These are phyloP conservation scores for Lagria hirta DNA, from an alignment of 2,888 invertebrate species.

Conservation along the genomic window DNA sequence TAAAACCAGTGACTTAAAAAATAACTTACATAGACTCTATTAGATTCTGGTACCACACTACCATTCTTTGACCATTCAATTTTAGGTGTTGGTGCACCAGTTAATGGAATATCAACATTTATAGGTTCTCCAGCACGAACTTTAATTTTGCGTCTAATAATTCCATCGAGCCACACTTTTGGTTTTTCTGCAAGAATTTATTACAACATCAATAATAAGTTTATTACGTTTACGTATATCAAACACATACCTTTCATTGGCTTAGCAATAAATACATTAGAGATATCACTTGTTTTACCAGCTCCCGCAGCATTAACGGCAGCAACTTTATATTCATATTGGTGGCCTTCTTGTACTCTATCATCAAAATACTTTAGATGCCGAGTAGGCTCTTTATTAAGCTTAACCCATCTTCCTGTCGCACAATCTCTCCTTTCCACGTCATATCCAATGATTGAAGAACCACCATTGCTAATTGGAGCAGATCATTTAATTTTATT, in stretches of 20 bases:
- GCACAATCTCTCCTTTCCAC: conserved; percentile 94
- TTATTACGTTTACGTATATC: conserved; percentile 6
- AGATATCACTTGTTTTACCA: conserved; percentile 87
- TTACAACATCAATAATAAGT: conserved; percentile 10
- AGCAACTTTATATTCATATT: conserved; percentile 94
- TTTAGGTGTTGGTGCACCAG: conserved; percentile 93
- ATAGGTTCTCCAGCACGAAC: conserved; percentile 90
- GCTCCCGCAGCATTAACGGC: conserved; percentile 95
- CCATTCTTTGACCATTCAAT: conserved; percentile 91
- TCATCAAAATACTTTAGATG: conserved; percentile 80
- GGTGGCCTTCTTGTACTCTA: conserved; percentile 92
- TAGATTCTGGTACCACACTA: conserved; percentile 68
- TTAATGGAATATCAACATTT: conserved; percentile 90
- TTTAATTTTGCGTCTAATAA: conserved; percentile 86
- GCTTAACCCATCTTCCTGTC: conserved; percentile 96
- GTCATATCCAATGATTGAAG: conserved; percentile 91
- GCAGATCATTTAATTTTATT: conserved; percentile 90
- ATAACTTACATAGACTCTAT: conserved; percentile 66
- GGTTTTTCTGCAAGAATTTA: conserved; percentile 72
- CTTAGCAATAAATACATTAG: conserved; percentile 83
- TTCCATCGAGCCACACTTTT: conserved; percentile 89
- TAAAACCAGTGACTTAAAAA: too few relatives aligned
- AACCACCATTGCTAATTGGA: conserved; percentile 88
- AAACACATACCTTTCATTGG: conserved; percentile 61
- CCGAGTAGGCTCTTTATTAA: conserved; percentile 74